Evolutionary conservation across 2,888 invertebrate species (phyloP), one percentile per base, ranked within the genome.

Genomic region (Megamerina dolium): DNA sequence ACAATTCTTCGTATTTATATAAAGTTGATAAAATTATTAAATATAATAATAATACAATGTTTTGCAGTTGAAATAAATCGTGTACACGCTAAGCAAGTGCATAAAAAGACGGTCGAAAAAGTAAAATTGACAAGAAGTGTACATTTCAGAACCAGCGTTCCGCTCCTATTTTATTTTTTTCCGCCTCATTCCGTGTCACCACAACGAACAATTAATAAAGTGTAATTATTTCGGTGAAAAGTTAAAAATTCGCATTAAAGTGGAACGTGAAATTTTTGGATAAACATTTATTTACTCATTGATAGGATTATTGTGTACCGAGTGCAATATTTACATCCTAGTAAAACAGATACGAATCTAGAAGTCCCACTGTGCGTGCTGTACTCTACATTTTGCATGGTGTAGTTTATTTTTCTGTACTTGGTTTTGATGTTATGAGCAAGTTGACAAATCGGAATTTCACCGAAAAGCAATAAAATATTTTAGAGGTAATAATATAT

Each of bases 341-440:
- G 6, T 23, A 23, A 8, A 23, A 10, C 10, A 23, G 6, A 10
- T 23, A 23, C 10, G 6, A 23, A 23, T 23, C 23, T 6, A 8
- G 8, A 23, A 10, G 23, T 53, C 53, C 56, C 54, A 56, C 54
- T 54, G 56, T 56, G 53, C 51, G 52, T 54, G 53, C 56, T 56
- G 53, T 56, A 54, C 56, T 52, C 51, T 43, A 31, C 20, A 20
- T 23, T 23, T 23, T 8, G 6, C 10, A 23, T n/a, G n/a, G n/a
- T n/a, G n/a, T n/a, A n/a, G n/a, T n/a, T n/a, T n/a, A n/a, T n/a
- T n/a, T n/a, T n/a, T n/a, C n/a, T n/a, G n/a, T n/a, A n/a, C n/a
- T n/a, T n/a, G 10, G 10, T 23, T 23, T 23, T 23, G 23, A 10
- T 23, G 23, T 23, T 23, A 8, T 10, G 10, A 23, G 8, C 23